A percentile compares a stretch with the other conserved stretches of the same genome.
Conservation (phyloP, 2,113 vertebrate species). For the Spea bombifrons region DNA sequence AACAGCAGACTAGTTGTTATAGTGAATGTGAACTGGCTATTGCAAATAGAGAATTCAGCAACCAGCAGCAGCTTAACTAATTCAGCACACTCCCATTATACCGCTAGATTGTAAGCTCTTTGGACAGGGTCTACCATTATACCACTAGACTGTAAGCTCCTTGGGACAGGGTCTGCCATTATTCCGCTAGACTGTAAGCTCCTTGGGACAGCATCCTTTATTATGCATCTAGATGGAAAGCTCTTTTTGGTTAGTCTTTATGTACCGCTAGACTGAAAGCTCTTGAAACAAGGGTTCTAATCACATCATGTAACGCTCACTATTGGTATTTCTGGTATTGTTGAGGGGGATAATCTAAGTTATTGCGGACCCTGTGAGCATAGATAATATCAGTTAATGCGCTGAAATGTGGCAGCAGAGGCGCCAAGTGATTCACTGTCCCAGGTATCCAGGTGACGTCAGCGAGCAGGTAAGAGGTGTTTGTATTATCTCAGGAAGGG, state of each 20-base stretch:
- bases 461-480: not conserved
- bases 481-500: not conserved
- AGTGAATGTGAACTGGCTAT: not conserved
- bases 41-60: not conserved
- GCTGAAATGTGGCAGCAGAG: not conserved
- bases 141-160: not conserved
- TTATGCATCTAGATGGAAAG: no score
- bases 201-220: no score
- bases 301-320: no score
- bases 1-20: not conserved
- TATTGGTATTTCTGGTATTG: no score
- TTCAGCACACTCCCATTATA: conserved; percentile 5
- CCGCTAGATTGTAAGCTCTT: conserved; percentile 11
- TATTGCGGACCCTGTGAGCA: no score
- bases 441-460: conserved; percentile 1
- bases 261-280: no score
- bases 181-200: not conserved
- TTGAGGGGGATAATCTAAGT: no score
- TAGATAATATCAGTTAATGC: not conserved
- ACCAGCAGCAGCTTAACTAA: no score
- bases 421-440: not conserved
- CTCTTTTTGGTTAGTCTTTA: no score
- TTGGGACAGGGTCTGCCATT: not conserved
- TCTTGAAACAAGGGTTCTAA: no score
- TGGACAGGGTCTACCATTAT: not conserved